phyloP scores from a whole-genome alignment of 2,888 invertebrate species.

The Cecidostiba fungosa region DNA sequence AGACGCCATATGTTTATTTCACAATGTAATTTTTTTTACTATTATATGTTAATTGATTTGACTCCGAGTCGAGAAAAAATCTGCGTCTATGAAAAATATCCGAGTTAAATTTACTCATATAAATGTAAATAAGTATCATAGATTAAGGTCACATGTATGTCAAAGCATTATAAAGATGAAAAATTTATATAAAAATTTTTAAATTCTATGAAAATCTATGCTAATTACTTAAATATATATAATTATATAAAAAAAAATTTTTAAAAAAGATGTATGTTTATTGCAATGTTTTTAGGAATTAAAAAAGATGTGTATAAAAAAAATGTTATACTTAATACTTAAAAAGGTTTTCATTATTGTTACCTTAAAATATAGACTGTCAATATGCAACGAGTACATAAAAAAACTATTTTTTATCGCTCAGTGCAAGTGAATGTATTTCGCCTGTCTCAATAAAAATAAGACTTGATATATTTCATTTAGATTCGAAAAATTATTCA shows the following conservation, averaged over 20 bases:
- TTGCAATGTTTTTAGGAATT: conserved; percentile 55
- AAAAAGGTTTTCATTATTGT: conserved; percentile 48
- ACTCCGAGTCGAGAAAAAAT: conserved; percentile 1
- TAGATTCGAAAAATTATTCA: conserved; percentile 42
- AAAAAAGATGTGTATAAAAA: conserved; percentile 51
- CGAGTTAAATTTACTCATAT: conserved; percentile 13
- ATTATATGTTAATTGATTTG: not conserved
- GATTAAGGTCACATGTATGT: conserved; percentile 28
- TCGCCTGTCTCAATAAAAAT: conserved; percentile 42
- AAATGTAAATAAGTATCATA: conserved; percentile 55
- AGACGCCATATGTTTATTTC: conserved; percentile 30
- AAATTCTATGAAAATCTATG: conserved; percentile 19
- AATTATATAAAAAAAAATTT: conserved; percentile 35
- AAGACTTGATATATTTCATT: conserved; percentile 62
- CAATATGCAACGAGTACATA: conserved; percentile 47
- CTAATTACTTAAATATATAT: conserved; percentile 39
- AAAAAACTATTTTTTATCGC: conserved; percentile 42
- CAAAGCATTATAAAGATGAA: conserved; percentile 42
- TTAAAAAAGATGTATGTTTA: conserved; percentile 50
- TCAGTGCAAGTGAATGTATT: conserved; percentile 44
- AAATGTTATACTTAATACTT: conserved; percentile 50
- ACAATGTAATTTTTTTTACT: conserved; percentile 21
- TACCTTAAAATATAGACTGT: conserved; percentile 39
- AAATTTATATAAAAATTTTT: conserved; percentile 53
- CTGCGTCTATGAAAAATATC: conserved; percentile 7